Evolutionary conservation across 2,797 vertebrate species (phyloP).

Genomic region (Eupleurogrammus muticus): DNA sequence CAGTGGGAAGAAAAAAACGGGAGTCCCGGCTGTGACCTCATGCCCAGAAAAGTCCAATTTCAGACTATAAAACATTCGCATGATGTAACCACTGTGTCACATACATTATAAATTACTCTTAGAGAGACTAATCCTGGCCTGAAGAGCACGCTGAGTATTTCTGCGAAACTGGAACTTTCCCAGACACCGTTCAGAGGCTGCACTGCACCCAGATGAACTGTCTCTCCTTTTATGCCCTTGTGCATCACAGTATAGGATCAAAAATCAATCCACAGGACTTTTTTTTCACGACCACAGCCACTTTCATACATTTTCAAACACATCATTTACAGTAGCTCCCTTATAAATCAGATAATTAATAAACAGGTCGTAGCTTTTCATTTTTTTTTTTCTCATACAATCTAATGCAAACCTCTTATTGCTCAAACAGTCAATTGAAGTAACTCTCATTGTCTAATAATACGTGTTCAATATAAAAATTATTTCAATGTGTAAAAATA

Average conservation of each 20-base stretch:
- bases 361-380: neutral
- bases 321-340: neutral
- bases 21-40: slow-evolving; percentile 5
- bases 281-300: slow-evolving; percentile 7
- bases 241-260: slow-evolving; percentile 33
- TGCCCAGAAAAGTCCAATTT: slow-evolving; percentile 1
- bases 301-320: neutral
- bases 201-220: slow-evolving; percentile 18
- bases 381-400: neutral
- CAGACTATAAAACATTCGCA: neutral
- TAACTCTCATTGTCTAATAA: no score
- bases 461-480: no score
- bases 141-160: neutral
- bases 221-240: neutral
- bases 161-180: slow-evolving; percentile 8
- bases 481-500: no score
- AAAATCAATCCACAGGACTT: slow-evolving; percentile 33
- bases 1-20: slow-evolving; percentile 8
- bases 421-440: slow-evolving; percentile 5
- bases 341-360: neutral
- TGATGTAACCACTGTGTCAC: neutral
- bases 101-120: neutral
- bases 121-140: slow-evolving; percentile 3
- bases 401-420: neutral
- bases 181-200: slow-evolving; percentile 1